Percentiles rank a stretch among this genome's conserved stretches.
Evolutionary conservation across 2,888 invertebrate genomes (phyloP).

Genomic region (Ischnura elegans): DNA sequence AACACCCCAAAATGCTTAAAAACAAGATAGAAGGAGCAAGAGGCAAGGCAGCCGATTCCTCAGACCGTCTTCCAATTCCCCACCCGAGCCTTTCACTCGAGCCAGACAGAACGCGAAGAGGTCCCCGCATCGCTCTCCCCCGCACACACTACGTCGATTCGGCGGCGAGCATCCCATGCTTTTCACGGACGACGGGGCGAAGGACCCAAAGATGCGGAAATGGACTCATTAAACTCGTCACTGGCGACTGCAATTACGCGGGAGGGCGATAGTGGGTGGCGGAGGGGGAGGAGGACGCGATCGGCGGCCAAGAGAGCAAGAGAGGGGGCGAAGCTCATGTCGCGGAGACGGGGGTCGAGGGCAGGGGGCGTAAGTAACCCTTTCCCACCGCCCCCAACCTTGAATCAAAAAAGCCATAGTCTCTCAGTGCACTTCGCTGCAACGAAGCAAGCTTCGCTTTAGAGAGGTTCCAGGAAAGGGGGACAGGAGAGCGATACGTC

Average conservation of each 20-base stretch:
- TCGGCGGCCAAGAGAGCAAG: not conserved
- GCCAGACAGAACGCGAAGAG: not conserved
- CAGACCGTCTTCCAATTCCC: not conserved
- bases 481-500: too few species aligned
- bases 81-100: not conserved
- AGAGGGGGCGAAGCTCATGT: not conserved
- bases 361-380: not conserved
- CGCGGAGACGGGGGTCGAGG: not conserved
- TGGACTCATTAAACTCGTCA: constrained; percentile 25
- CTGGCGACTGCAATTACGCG: not conserved
- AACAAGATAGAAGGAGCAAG: not conserved
- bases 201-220: not conserved
- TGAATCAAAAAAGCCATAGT: too few species aligned
- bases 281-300: not conserved
- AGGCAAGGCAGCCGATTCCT: not conserved
- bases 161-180: not conserved
- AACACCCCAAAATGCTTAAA: too few species aligned
- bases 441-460: too few species aligned
- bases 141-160: not conserved
- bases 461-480: too few species aligned
- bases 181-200: not conserved
- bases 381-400: not conserved
- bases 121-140: not conserved
- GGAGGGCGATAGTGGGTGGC: not conserved
- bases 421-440: not conserved